These are phyloP conservation scores for Azemiops feae DNA, from an alignment of 2,113 vertebrate genomes.

Conservation along the genomic window DNA sequence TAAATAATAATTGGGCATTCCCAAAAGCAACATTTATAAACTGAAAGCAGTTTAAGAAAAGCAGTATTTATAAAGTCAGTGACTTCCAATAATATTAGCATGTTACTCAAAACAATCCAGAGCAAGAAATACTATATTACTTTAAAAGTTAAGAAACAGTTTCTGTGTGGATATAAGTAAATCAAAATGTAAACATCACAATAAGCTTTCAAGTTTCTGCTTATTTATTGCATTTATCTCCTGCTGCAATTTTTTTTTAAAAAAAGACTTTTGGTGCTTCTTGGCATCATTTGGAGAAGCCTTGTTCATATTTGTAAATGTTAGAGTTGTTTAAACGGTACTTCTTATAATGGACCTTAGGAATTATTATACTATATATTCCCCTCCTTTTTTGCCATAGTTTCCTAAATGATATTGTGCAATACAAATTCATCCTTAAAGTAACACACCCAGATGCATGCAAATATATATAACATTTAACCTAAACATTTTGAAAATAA, in stretches of 20 bases:
- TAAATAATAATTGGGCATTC: not conserved
- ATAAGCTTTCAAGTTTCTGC: not conserved
- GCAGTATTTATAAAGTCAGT: not conserved
- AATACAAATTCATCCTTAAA: not conserved
- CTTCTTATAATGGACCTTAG: not conserved
- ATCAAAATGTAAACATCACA: not conserved
- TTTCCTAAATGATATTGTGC: not conserved
- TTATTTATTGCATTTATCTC: not conserved
- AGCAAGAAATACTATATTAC: not conserved
- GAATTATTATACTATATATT: not conserved
- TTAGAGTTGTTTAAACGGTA: not conserved
- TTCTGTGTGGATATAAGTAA: not conserved
- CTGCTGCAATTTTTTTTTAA: not conserved
- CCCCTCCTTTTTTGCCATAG: not conserved
- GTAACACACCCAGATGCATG: accelerated
- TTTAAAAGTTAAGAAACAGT: not conserved
- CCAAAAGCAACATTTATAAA: not conserved
- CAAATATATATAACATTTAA: not conserved
- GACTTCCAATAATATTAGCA: not conserved
- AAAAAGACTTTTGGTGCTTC: not conserved
- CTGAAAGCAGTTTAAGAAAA: not conserved
- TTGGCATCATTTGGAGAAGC: not conserved
- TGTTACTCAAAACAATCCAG: not conserved
- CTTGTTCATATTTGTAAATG: not conserved
- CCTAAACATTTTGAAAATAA: not conserved